Evolutionary conservation across 2,888 invertebrate genomes (phyloP).

Genomic region (Julus scandinavius): DNA sequence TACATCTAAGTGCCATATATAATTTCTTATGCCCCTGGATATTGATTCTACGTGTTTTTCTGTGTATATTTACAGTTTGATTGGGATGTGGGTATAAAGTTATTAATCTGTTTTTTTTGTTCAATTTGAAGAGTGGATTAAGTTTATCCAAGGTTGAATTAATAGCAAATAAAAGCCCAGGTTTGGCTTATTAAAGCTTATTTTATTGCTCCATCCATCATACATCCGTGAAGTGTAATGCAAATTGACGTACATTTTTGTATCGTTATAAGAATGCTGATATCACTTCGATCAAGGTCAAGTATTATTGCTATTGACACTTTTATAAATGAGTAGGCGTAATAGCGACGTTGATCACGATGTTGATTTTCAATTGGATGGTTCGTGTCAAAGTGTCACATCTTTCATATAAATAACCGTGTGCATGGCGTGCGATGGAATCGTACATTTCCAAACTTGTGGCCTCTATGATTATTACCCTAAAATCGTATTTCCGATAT

Average conservation of each 20-base stretch:
- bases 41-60: too few relatives aligned
- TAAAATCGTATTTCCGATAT: constrained; percentile 25
- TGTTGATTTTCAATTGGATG: not conserved
- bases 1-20: too few relatives aligned
- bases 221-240: constrained; percentile 3
- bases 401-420: not conserved
- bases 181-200: not conserved
- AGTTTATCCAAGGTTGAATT: constrained; percentile 28
- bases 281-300: not conserved
- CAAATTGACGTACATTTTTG: constrained; percentile 42
- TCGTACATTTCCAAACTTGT: not conserved
- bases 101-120: constrained; percentile 26
- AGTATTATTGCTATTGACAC: not conserved
- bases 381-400: not conserved
- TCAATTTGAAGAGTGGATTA: not conserved
- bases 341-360: not conserved
- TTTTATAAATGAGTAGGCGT: constrained; percentile 29
- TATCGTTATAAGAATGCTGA: not conserved
- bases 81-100: not conserved
- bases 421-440: constrained; percentile 3
- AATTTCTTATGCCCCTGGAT: not conserved
- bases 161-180: constrained; percentile 21
- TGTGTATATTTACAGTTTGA: not conserved
- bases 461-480: not conserved
- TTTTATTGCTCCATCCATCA: constrained; percentile 27